Conservation (phyloP, 2,888 invertebrate species). For the Mythimna loreyi region DNA sequence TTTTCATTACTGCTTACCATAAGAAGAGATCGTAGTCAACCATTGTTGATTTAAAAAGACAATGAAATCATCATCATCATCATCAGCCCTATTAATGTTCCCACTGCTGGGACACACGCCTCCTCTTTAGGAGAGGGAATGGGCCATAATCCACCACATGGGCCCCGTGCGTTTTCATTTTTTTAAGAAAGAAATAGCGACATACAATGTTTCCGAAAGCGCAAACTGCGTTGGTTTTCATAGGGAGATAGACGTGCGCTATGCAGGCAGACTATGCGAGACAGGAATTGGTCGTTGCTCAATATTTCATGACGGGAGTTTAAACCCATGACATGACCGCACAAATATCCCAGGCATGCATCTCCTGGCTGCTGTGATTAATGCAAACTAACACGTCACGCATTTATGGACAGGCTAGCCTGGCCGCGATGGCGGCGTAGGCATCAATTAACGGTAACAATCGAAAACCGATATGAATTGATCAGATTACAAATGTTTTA, state of each 20-base stretch:
- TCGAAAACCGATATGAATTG: conserved; percentile 23
- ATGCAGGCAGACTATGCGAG: conserved; percentile 9
- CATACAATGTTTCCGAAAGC: not conserved
- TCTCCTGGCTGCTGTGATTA: conserved; percentile 49
- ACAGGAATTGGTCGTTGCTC: conserved; percentile 33
- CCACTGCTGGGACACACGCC: too few relatives aligned
- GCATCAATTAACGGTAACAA: conserved; percentile 27
- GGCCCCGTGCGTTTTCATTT: too few relatives aligned
- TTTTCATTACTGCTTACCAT: too few relatives aligned
- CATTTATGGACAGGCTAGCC: conserved; percentile 23
- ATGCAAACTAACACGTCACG: conserved; percentile 49
- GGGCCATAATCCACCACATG: too few relatives aligned
- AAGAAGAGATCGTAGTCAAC: too few relatives aligned
- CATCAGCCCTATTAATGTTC: too few relatives aligned
- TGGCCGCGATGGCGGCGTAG: conserved; percentile 2
- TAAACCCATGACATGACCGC: conserved; percentile 58
- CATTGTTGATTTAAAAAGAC: too few relatives aligned
- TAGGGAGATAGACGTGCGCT: conserved; percentile 7
- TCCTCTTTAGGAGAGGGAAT: too few relatives aligned
- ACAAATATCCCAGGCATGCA: conserved; percentile 58
- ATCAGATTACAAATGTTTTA: too few relatives aligned
- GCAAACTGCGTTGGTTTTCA: conserved; percentile 8
- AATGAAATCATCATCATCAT: too few relatives aligned
- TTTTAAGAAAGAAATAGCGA: too few relatives aligned
- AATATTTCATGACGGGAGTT: conserved; percentile 63